These are phyloP conservation scores for Patagioenas fasciata DNA, from an alignment of 2,113 vertebrate genomes.

Conservation along the genomic window DNA sequence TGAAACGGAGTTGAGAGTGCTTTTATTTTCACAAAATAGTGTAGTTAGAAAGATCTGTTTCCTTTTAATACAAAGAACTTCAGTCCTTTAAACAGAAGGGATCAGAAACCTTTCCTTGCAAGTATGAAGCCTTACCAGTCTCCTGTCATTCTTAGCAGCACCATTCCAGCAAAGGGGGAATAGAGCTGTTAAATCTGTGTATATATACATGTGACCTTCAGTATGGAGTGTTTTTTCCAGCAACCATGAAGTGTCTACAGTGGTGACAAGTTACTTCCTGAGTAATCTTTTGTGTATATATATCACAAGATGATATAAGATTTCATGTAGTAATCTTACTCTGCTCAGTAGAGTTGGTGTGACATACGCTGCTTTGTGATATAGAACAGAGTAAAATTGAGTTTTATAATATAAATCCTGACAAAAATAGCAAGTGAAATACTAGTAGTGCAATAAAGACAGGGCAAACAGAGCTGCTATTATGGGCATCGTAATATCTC, in stretches of 20 bases:
- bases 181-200: constrained; percentile 1
- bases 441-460: background rate
- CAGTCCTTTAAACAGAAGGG: background rate
- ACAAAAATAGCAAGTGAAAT: constrained; percentile 55
- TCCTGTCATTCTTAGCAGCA: background rate
- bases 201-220: constrained; percentile 48
- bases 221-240: background rate
- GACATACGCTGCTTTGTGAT: constrained; percentile 62
- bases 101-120: background rate
- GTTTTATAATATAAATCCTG: constrained; percentile 47
- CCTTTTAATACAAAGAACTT: background rate
- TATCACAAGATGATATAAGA: constrained; percentile 51
- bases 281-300: constrained; percentile 51
- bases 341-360: constrained; percentile 27
- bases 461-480: background rate
- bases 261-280: constrained; percentile 51
- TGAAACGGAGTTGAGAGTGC: background rate
- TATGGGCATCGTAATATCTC: constrained; percentile 30
- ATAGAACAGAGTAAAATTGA: constrained; percentile 47
- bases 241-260: constrained; percentile 50
- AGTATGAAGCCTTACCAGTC: background rate
- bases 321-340: constrained; percentile 46
- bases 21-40: background rate
- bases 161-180: background rate
- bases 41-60: background rate